phyloP scores from a whole-genome alignment of 2,797 vertebrate species.

The Coilia nasus region DNA sequence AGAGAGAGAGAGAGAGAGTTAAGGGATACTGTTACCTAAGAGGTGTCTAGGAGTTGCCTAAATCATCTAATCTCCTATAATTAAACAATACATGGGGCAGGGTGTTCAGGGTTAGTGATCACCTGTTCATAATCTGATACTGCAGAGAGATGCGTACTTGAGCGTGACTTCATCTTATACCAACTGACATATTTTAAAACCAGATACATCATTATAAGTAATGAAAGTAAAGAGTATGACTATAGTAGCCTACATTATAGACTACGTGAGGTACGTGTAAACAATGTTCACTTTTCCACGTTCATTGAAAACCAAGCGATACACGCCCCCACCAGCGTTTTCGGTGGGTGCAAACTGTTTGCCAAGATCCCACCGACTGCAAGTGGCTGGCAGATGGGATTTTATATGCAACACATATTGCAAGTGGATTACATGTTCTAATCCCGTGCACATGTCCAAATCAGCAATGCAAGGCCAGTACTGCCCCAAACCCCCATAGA shows the following conservation, averaged over 20 bases:
- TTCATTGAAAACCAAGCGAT: too few relatives aligned
- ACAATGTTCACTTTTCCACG: too few relatives aligned
- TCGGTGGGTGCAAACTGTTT: slow-evolving; percentile 26
- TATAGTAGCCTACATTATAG: too few relatives aligned
- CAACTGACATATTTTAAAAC: neutral
- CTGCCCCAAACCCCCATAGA: neutral
- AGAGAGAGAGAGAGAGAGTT: too few relatives aligned
- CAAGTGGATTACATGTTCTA: slow-evolving; percentile 76
- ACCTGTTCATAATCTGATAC: slow-evolving; percentile 27
- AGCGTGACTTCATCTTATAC: neutral
- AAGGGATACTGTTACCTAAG: neutral
- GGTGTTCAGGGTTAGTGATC: neutral
- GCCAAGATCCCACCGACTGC: slow-evolving; percentile 60
- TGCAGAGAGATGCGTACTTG: neutral
- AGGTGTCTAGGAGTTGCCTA: neutral
- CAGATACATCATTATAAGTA: too few relatives aligned
- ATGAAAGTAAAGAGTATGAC: too few relatives aligned
- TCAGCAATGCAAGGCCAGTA: slow-evolving; percentile 56
- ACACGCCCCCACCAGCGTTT: too few relatives aligned
- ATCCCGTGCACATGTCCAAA: slow-evolving; percentile 78
- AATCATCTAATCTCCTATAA: slow-evolving; percentile 20
- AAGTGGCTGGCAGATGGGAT: slow-evolving; percentile 77
- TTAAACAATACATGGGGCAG: neutral
- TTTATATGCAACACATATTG: slow-evolving; percentile 74
- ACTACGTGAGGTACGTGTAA: too few relatives aligned